Percentiles rank a stretch among this genome's conserved stretches.
These are phyloP conservation scores for Ashinkailepas kermadecensis DNA, from an alignment of 2,888 invertebrate species.

Conservation along the genomic window DNA sequence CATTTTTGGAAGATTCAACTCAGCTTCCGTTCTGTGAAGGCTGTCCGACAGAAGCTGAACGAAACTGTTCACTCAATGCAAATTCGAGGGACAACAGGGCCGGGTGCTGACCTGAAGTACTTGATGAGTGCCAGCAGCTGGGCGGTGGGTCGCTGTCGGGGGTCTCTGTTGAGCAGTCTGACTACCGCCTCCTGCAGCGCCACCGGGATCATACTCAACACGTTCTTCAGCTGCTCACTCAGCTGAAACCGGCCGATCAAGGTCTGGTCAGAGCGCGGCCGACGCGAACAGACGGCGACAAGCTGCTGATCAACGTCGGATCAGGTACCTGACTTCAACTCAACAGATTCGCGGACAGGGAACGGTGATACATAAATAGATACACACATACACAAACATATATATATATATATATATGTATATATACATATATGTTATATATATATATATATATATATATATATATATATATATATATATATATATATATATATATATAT, in stretches of 20 bases:
- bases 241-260: slow-evolving; percentile 51
- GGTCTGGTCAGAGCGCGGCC: too few relatives aligned
- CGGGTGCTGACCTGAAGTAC: slow-evolving; percentile 66
- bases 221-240: slow-evolving; percentile 68
- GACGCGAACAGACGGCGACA: too few relatives aligned
- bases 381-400: slow-evolving; percentile 9
- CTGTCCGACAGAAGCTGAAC: too few relatives aligned
- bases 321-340: background rate
- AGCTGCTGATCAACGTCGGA: background rate
- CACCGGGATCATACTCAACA: slow-evolving; percentile 69
- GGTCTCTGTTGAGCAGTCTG: slow-evolving; percentile 71
- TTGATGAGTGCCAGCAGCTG: slow-evolving; percentile 83
- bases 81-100: too few relatives aligned
- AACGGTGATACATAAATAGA: background rate
- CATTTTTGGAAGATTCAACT: too few relatives aligned
- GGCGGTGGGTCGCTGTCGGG: slow-evolving; percentile 78
- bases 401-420: background rate
- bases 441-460: background rate
- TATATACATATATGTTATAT: too few relatives aligned
- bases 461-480: slow-evolving; percentile 23
- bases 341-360: too few relatives aligned
- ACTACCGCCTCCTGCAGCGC: slow-evolving; percentile 78
- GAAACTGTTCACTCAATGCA: too few relatives aligned
- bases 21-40: too few relatives aligned
- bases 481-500: background rate